These are phyloP conservation scores for Alcedo quadribrachys DNA, from an alignment of 2,797 vertebrate genomes.

Conservation along the genomic window DNA sequence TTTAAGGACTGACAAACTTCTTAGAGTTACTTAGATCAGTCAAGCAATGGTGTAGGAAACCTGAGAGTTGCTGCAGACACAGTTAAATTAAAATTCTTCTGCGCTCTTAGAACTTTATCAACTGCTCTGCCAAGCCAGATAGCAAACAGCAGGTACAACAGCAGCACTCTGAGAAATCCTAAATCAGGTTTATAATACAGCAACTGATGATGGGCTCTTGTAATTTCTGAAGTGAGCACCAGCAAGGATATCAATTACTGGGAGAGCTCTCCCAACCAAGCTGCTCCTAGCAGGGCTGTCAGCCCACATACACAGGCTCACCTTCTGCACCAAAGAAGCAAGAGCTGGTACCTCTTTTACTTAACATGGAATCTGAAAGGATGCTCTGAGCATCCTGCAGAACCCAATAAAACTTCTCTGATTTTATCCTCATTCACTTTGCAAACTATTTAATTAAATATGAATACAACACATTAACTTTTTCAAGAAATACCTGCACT, in stretches of 20 bases:
- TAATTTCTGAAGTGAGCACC: not conserved
- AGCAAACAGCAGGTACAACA: not conserved
- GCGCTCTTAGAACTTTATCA: not conserved
- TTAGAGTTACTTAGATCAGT: not conserved
- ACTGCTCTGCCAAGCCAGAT: not conserved
- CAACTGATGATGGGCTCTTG: not conserved
- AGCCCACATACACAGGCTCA: not conserved
- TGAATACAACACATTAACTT: not conserved
- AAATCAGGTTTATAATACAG: not conserved
- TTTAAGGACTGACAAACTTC: not conserved
- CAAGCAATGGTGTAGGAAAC: not conserved
- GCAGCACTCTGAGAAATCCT: not conserved
- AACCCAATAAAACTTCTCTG: not conserved
- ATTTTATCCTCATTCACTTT: not conserved
- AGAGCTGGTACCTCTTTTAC: not conserved
- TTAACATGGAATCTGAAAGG: not conserved
- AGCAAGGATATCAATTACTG: not conserved
- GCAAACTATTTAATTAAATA: not conserved
- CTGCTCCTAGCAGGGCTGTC: not conserved
- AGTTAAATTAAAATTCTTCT: not conserved
- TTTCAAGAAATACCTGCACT: not conserved
- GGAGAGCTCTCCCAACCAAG: not conserved
- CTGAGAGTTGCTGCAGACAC: not conserved
- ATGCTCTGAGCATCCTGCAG: not conserved
- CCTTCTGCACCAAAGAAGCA: not conserved